Base-by-base conservation (phyloP, 2,888 invertebrate species). In the Epinotia nisella region DNA sequence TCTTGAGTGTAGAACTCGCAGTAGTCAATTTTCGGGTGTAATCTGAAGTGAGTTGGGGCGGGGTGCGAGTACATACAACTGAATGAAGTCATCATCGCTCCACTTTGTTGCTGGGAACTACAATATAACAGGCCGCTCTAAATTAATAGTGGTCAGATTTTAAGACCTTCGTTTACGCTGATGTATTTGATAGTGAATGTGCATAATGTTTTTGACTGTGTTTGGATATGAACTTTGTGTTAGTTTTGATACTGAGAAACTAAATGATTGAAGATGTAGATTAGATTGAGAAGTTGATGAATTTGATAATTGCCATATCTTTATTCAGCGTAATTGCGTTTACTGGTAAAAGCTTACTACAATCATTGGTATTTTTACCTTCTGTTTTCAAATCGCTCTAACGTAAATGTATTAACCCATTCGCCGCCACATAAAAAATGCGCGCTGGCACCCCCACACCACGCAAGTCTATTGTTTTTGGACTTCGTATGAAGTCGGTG, bases 141-240 rank as follows among this genome's bases (percentile, higher is more conserved):
- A 35, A 35, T 35, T 9, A 35, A 35, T 35, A 9, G 9, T 35
- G 35, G 9, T 35, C 7, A 9, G 35, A 35, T 35, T 1, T 35
- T 9, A 9, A 49, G n/a, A 0, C 49, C 49, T 49, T n/a, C 49
- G 15, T 49, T 49, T 49, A n/a, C n/a, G 49, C 49, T n/a, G 49
- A 49, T 49, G n/a, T 49, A 13, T 13, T 49, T 4, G 49, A 49
- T 49, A 49, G 19, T 11, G 59, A 59, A 15, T 59, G 39, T 39
- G 35, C 17, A 65, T 35, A 53, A 51, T 13, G 66, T 67, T 58
- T 56, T 67, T 4, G 1, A 39, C 13, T 41, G 49, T 29, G 29
- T 58, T 45, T 67, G 24, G 29, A 58, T 65, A 21, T 53, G 13
- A 65, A 35, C 53, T 55, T 21, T 39, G 24, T 58, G 24, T 45